A percentile compares a stretch with the other conserved stretches of the same genome.
Evolutionary conservation across 30 jellyfish, hydroid and myxozoan species (phyloP).

Genomic region (Catostylus mosaicus): DNA sequence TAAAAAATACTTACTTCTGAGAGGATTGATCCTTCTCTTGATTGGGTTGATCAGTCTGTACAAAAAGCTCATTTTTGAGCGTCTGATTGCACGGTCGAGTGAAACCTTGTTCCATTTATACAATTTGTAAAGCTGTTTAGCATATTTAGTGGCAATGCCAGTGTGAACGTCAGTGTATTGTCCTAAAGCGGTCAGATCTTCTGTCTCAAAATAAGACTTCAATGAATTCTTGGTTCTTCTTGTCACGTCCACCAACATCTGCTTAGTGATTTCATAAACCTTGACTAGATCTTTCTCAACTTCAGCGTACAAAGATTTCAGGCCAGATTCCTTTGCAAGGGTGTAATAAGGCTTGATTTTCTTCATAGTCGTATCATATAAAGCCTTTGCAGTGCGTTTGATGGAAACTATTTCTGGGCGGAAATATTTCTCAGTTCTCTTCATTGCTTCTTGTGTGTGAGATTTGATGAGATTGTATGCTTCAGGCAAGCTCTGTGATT

Average conservation of each 20-base stretch:
- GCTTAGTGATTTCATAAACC: neutral
- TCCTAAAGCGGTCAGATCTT: conserved; percentile 15
- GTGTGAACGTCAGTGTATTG: conserved; percentile 44
- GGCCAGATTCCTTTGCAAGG: conserved; percentile 3
- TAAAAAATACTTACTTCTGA: conserved; percentile 68
- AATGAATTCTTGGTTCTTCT: neutral
- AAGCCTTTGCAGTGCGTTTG: neutral
- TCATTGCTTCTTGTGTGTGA: neutral
- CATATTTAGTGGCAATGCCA: conserved; percentile 47
- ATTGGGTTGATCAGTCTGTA: conserved; percentile 22
- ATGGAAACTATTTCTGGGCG: neutral
- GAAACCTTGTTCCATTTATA: conserved; percentile 51
- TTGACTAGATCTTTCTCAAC: conserved; percentile 19
- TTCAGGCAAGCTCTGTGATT: conserved; percentile 53
- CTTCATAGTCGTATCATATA: neutral
- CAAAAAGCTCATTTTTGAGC: conserved; percentile 47
- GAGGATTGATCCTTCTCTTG: conserved; percentile 36
- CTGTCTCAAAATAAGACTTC: conserved; percentile 2
- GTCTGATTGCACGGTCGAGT: conserved; percentile 63
- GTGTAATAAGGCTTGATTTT: conserved; percentile 23
- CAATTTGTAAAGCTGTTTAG: conserved; percentile 35
- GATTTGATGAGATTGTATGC: conserved; percentile 42
- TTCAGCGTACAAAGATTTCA: conserved; percentile 24
- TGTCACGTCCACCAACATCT: neutral
- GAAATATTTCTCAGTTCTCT: neutral